Conservation (phyloP, 2,888 invertebrate genomes). For the Hypolimnas misippus region DNA sequence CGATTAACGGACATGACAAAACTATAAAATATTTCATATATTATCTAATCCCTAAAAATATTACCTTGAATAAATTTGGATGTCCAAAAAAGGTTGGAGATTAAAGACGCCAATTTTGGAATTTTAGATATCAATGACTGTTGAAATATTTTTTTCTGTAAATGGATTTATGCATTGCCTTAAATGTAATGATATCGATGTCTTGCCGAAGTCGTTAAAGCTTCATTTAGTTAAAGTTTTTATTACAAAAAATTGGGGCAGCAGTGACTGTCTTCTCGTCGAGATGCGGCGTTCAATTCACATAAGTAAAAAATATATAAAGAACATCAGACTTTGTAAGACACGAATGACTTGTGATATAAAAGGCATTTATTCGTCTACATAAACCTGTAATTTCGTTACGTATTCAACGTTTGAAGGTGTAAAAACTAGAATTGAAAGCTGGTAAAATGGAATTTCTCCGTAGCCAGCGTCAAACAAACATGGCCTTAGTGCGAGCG, state of each 20-base stretch:
- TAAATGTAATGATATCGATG: neutral
- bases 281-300: conserved; percentile 1
- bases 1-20: conserved; percentile 17
- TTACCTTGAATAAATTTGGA: neutral
- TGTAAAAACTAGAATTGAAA: conserved; percentile 7
- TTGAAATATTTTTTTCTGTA: too few relatives aligned
- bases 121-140: neutral
- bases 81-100: neutral
- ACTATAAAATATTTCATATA: neutral
- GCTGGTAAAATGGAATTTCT: conserved; percentile 15
- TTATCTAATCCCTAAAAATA: neutral
- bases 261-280: neutral
- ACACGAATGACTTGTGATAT: neutral
- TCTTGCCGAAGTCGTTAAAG: neutral
- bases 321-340: neutral
- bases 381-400: neutral
- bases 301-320: conserved; percentile 1
- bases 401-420: neutral
- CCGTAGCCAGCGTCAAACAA: conserved; percentile 9
- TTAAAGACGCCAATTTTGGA: neutral
- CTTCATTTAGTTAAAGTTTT: neutral
- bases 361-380: neutral
- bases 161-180: too few relatives aligned
- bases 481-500: conserved; percentile 17
- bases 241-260: conserved; percentile 6